Conservation (phyloP, 2,797 vertebrate species). For the Pelodytes ibericus region DNA sequence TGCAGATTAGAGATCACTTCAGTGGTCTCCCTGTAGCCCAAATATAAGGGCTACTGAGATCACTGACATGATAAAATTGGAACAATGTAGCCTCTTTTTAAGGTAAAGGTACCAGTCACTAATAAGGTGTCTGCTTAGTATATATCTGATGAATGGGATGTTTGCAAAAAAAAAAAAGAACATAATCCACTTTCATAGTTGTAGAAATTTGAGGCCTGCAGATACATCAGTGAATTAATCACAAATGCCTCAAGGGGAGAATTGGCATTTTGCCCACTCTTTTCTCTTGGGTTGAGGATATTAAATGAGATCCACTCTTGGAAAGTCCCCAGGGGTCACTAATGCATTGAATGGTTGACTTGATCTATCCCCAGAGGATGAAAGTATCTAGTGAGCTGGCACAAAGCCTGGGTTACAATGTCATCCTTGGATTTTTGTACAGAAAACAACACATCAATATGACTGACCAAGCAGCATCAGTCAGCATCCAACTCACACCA, state of each 20-base stretch:
- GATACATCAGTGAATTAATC: constrained; percentile 23
- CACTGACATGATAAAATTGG: too few relatives aligned
- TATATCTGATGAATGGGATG: too few relatives aligned
- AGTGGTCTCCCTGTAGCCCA: too few relatives aligned
- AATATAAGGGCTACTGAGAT: too few relatives aligned
- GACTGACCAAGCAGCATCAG: constrained; percentile 32
- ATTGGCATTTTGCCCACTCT: constrained; percentile 21
- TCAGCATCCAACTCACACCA: constrained; percentile 40
- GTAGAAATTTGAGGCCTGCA: background rate
- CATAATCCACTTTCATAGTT: too few relatives aligned
- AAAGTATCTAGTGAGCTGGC: constrained; percentile 35
- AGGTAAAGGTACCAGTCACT: too few relatives aligned
- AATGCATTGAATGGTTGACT: constrained; percentile 46
- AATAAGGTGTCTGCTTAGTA: too few relatives aligned
- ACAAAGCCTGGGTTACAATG: constrained; percentile 28
- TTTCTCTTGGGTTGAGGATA: constrained; percentile 6
- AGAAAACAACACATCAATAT: constrained; percentile 32
- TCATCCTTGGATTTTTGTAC: constrained; percentile 33
- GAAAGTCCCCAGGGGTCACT: constrained; percentile 26
- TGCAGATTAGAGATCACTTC: too few relatives aligned
- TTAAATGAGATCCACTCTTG: constrained; percentile 20
- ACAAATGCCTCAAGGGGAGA: too few relatives aligned
- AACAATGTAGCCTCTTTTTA: too few relatives aligned
- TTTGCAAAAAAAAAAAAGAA: too few relatives aligned
- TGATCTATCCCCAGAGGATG: constrained; percentile 40